These are phyloP conservation scores for Lottia scabra DNA, from an alignment of 2,888 invertebrate species.

Conservation along the genomic window DNA sequence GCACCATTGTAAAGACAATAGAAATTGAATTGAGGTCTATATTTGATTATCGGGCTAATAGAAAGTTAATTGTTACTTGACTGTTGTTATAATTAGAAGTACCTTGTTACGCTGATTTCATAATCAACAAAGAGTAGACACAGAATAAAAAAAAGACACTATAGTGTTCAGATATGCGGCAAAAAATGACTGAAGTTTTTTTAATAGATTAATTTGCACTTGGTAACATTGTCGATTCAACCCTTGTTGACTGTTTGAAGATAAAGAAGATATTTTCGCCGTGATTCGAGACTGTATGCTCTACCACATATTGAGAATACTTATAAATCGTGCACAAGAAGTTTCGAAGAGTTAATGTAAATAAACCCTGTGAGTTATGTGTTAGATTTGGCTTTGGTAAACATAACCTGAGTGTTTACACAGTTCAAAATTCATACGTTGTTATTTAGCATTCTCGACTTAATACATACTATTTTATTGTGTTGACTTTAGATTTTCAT, in stretches of 20 bases:
- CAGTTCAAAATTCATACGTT: conserved; percentile 4
- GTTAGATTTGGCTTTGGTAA: conserved; percentile 1
- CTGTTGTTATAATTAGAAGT: too few species aligned
- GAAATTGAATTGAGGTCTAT: too few species aligned
- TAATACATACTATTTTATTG: neutral
- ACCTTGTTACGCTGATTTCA: too few species aligned
- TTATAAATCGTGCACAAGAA: conserved; percentile 2
- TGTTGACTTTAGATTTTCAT: neutral
- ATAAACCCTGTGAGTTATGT: neutral
- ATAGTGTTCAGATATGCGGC: too few species aligned
- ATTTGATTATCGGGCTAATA: too few species aligned
- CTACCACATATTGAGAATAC: neutral
- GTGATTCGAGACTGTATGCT: neutral
- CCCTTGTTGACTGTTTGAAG: neutral
- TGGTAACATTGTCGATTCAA: neutral
- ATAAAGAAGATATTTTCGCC: neutral
- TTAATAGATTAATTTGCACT: conserved; percentile 2
- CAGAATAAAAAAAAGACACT: too few species aligned
- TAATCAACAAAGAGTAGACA: too few species aligned
- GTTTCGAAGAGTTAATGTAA: neutral
- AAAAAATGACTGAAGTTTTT: too few species aligned
- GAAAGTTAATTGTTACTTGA: too few species aligned
- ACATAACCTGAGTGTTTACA: neutral
- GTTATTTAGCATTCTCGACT: neutral
- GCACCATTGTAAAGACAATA: too few species aligned